Evolutionary conservation across 2,113 vertebrate genomes (phyloP).

Genomic region (Pterophyllum scalare): DNA sequence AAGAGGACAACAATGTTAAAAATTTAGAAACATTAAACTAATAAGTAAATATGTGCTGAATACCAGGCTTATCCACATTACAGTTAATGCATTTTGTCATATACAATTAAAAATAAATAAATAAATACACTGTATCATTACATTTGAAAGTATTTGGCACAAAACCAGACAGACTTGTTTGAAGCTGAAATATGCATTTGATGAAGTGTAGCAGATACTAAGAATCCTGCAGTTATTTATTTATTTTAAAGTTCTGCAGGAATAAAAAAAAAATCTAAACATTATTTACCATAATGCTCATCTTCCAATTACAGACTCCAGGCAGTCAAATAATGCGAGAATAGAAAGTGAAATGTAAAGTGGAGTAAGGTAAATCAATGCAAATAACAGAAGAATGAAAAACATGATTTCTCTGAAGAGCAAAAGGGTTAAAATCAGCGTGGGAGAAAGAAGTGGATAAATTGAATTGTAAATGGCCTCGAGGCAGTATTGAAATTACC

Average conservation of each 20-base stretch:
- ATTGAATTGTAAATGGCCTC: conserved; percentile 40
- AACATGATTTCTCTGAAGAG: neutral
- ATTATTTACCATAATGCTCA: neutral
- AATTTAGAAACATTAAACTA: neutral
- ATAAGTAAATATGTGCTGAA: neutral
- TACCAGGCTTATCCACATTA: neutral
- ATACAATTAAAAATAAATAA: neutral
- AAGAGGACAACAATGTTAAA: neutral
- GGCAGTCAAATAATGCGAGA: neutral
- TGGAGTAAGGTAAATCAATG: neutral
- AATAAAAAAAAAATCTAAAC: neutral
- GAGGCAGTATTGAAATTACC: conserved; percentile 32
- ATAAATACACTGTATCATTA: neutral
- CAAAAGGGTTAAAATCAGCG: conserved; percentile 11
- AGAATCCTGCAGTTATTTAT: neutral
- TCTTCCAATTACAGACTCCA: neutral
- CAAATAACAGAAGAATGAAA: neutral
- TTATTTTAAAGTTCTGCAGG: neutral
- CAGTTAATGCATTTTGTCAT: neutral
- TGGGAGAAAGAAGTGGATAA: conserved; percentile 11
- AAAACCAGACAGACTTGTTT: neutral
- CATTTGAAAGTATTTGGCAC: neutral
- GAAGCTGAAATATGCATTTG: no score
- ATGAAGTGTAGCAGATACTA: neutral
- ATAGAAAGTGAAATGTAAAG: neutral